phyloP scores from a whole-genome alignment of 2,888 invertebrate genomes.

The Macrophya alboannulata region DNA sequence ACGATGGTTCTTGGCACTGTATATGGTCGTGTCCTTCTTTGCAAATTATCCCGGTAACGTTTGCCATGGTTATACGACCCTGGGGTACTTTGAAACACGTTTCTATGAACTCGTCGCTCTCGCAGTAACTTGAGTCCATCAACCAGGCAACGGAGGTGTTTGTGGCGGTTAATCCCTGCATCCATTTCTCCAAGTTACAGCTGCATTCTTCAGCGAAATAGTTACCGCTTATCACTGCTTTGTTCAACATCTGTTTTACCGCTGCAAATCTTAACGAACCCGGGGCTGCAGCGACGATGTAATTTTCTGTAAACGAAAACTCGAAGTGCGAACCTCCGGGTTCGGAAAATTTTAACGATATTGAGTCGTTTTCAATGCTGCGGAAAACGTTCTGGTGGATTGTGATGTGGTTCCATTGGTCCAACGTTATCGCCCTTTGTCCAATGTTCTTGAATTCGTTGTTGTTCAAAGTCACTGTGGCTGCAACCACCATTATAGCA shows the following conservation, averaged over 20 bases:
- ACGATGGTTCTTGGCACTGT: constrained; percentile 83
- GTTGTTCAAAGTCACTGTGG: constrained; percentile 83
- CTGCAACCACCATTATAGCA: constrained; percentile 86
- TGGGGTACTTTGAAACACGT: constrained; percentile 85
- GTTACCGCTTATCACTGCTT: constrained; percentile 83
- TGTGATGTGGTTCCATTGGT: constrained; percentile 85
- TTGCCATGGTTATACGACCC: constrained; percentile 84
- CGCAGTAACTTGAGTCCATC: constrained; percentile 84
- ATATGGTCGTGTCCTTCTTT: constrained; percentile 80
- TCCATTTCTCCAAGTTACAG: constrained; percentile 84
- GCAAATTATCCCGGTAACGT: constrained; percentile 85
- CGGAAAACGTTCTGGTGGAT: constrained; percentile 86
- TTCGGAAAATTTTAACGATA: constrained; percentile 80
- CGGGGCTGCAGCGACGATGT: constrained; percentile 81
- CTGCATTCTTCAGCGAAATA: constrained; percentile 85
- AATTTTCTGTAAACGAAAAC: constrained; percentile 83
- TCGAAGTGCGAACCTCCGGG: constrained; percentile 77
- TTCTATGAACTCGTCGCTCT: constrained; percentile 83
- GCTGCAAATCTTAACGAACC: constrained; percentile 84
- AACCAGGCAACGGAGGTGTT: constrained; percentile 80
- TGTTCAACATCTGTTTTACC: constrained; percentile 80
- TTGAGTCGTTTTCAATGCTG: constrained; percentile 82
- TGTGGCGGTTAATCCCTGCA: constrained; percentile 81
- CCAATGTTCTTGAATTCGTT: constrained; percentile 84
- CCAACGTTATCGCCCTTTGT: constrained; percentile 84